A percentile compares a stretch with the other conserved stretches of the same genome.
These are phyloP conservation scores for Acanthornis magna DNA, from an alignment of 2,797 vertebrate genomes.

Conservation along the genomic window DNA sequence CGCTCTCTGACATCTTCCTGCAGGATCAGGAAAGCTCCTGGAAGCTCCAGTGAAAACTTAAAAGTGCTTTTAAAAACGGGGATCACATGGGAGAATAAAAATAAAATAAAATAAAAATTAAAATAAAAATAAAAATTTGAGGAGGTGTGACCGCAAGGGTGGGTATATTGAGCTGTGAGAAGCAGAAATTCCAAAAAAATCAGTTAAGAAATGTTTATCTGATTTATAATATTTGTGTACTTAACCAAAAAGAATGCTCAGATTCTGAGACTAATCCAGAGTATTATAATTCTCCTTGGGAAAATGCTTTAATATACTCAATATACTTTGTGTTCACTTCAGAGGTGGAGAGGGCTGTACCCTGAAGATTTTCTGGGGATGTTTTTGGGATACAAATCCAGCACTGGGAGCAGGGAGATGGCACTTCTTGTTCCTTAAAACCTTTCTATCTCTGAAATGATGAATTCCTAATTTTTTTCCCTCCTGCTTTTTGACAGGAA, in stretches of 20 bases:
- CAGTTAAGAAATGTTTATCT: background rate
- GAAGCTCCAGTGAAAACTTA: background rate
- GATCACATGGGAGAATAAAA: accelerated
- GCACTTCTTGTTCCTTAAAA: background rate
- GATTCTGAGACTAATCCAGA: background rate
- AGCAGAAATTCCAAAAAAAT: background rate
- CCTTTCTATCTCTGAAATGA: background rate
- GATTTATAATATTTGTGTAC: background rate
- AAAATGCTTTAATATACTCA: background rate
- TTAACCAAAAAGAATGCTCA: background rate
- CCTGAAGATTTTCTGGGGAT: background rate
- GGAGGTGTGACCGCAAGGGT: background rate
- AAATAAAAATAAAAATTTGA: background rate
- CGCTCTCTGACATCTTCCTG: background rate
- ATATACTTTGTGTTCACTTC: background rate
- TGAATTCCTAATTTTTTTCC: background rate
- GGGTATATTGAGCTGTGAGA: background rate
- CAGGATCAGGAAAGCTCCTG: background rate
- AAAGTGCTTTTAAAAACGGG: background rate
- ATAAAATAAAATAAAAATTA: background rate
- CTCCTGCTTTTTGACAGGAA: conserved; percentile 80
- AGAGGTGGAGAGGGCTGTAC: background rate
- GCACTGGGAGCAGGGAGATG: background rate
- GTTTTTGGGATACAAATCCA: background rate
- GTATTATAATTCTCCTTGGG: background rate